phyloP scores from a whole-genome alignment of 2,888 invertebrate genomes.

The Elaeidobius kamerunicus region DNA sequence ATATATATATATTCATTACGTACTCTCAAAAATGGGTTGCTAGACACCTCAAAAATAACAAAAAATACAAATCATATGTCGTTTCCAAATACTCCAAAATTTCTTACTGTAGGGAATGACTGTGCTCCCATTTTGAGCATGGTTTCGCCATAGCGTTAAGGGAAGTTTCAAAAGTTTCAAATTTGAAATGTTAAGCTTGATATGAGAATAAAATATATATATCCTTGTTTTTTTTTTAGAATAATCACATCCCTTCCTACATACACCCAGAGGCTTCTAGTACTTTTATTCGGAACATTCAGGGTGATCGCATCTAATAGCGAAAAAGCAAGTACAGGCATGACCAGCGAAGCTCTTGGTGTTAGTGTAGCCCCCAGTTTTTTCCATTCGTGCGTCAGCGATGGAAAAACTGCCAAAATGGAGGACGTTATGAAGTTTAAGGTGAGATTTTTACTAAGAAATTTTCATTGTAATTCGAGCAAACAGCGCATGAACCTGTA shows the following conservation, averaged over 20 bases:
- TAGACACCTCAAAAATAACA: too few relatives aligned
- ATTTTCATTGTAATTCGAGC: too few relatives aligned
- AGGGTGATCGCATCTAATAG: conserved; percentile 91
- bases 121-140: neutral
- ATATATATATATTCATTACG: too few relatives aligned
- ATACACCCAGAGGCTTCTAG: conserved; percentile 89
- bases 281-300: conserved; percentile 95
- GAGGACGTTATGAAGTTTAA: conserved; percentile 93
- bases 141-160: neutral
- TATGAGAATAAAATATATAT: neutral
- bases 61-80: too few relatives aligned
- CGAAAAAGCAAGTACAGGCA: conserved; percentile 84
- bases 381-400: conserved; percentile 93
- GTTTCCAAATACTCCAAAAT: too few relatives aligned
- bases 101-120: too few relatives aligned
- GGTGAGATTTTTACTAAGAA: conserved; percentile 53
- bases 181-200: neutral
- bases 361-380: conserved; percentile 95
- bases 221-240: conserved; percentile 53
- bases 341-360: conserved; percentile 93
- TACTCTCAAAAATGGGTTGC: too few relatives aligned
- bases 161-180: neutral
- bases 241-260: conserved; percentile 82
- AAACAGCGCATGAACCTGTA: too few relatives aligned
- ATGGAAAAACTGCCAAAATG: conserved; percentile 93